Conservation (phyloP, 1,140 invertebrate genomes). For the Magallana gigas region DNA sequence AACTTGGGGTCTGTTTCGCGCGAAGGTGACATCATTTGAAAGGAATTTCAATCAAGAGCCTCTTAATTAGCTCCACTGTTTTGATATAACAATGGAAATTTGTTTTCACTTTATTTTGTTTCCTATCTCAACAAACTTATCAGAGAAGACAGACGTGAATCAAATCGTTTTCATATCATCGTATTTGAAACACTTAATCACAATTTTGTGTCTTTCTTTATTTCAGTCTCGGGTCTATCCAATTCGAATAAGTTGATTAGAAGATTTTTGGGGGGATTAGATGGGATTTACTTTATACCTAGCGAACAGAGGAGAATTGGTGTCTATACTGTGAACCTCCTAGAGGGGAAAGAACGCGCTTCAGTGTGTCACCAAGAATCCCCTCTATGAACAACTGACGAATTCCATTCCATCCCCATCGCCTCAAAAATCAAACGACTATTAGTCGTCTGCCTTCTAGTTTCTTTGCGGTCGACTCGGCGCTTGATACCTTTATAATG, state of each 20-base stretch:
- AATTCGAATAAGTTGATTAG: constrained; percentile 10
- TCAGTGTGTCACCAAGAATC: constrained; percentile 12
- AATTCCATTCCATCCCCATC: constrained; percentile 17
- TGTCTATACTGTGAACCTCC: constrained; percentile 11
- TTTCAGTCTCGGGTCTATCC: background rate
- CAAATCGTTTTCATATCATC: background rate
- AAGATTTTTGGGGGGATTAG: background rate
- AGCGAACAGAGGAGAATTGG: constrained; percentile 14
- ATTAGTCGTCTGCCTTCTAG: background rate
- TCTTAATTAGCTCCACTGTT: background rate
- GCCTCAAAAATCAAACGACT: constrained; percentile 30
- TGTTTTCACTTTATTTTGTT: background rate
- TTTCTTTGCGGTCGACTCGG: constrained; percentile 22
- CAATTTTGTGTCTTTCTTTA: background rate
- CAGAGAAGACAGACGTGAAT: background rate
- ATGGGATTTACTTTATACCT: constrained; percentile 14
- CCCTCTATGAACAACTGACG: constrained; percentile 7
- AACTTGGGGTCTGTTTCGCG: background rate
- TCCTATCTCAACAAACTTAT: background rate
- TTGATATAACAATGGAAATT: background rate
- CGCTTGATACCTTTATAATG: constrained; percentile 36
- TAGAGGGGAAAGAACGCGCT: constrained; percentile 21
- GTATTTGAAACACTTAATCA: background rate
- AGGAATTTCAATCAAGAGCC: background rate
- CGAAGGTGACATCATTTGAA: constrained; percentile 16